These are phyloP conservation scores for Anguilla anguilla DNA, from an alignment of 2,797 vertebrate genomes.

Conservation along the genomic window DNA sequence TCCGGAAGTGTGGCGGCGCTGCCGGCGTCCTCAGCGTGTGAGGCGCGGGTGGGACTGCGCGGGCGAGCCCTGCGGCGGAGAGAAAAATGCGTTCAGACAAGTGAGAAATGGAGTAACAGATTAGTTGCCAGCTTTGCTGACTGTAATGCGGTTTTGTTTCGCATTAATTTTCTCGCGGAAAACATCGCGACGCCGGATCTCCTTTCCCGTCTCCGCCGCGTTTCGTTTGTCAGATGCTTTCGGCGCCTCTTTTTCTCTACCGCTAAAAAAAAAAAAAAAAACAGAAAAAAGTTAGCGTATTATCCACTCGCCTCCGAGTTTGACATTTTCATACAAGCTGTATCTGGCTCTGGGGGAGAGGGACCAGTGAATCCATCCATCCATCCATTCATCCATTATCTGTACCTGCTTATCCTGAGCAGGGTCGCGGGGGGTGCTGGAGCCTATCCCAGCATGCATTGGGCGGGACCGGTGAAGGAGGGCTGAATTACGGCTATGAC, in stretches of 20 bases:
- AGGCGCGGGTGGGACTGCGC: conserved; percentile 66
- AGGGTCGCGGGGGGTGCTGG: no score
- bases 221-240: not conserved
- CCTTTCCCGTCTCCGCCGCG: not conserved
- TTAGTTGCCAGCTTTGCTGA: conserved; percentile 60
- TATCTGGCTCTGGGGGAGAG: not conserved
- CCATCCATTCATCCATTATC: no score
- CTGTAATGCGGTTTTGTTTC: conserved; percentile 24
- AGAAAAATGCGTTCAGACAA: conserved; percentile 67
- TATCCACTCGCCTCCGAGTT: conserved; percentile 4
- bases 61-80: conserved; percentile 63
- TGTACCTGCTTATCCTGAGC: no score
- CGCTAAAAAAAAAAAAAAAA: not conserved
- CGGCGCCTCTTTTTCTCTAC: not conserved
- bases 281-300: not conserved
- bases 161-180: conserved; percentile 7
- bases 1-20: conserved; percentile 56
- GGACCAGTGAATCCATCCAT: not conserved
- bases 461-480: not conserved
- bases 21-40: conserved; percentile 60
- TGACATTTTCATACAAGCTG: conserved; percentile 15
- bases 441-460: no score
- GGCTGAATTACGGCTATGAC: not conserved
- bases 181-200: not conserved
- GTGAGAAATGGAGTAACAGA: conserved; percentile 64